These are phyloP conservation scores for Cerastis leucographa DNA, from an alignment of 2,888 invertebrate genomes.

Conservation along the genomic window DNA sequence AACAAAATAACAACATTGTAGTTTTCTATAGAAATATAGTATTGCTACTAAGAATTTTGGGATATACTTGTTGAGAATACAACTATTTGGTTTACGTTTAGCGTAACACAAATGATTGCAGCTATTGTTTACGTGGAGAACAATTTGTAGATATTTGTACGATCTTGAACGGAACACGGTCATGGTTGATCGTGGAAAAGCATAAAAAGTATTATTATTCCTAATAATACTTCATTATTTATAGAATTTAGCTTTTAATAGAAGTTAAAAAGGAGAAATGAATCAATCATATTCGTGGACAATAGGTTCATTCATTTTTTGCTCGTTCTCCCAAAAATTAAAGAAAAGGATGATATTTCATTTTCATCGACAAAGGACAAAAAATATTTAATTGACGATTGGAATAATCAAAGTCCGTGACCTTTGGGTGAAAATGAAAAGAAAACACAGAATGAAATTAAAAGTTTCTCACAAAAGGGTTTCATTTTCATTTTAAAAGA, in stretches of 20 bases:
- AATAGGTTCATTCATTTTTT: background rate
- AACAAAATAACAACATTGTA: conserved; percentile 1
- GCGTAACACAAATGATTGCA: conserved; percentile 36
- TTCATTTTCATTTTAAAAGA: conserved; percentile 56
- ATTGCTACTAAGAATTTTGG: conserved; percentile 18
- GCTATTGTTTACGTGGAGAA: conserved; percentile 52
- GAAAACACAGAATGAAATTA: conserved; percentile 48
- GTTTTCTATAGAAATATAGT: conserved; percentile 10
- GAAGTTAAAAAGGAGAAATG: background rate
- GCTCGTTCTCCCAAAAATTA: background rate
- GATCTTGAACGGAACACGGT: conserved; percentile 38
- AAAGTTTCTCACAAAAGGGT: conserved; percentile 55
- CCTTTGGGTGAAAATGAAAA: conserved; percentile 42
- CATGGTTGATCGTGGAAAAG: conserved; percentile 22
- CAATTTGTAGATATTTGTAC: conserved; percentile 45
- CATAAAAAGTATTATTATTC: too few species aligned
- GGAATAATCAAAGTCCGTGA: conserved; percentile 44
- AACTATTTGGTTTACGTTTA: conserved; percentile 42
- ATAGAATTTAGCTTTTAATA: background rate
- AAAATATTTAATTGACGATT: conserved; percentile 35
- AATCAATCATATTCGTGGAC: background rate
- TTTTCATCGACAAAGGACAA: conserved; percentile 21
- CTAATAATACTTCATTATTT: background rate
- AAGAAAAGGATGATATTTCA: conserved; percentile 11
- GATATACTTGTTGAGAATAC: conserved; percentile 31